phyloP scores from a whole-genome alignment of 1,140 invertebrate genomes.

The Microplitis demolitor region DNA sequence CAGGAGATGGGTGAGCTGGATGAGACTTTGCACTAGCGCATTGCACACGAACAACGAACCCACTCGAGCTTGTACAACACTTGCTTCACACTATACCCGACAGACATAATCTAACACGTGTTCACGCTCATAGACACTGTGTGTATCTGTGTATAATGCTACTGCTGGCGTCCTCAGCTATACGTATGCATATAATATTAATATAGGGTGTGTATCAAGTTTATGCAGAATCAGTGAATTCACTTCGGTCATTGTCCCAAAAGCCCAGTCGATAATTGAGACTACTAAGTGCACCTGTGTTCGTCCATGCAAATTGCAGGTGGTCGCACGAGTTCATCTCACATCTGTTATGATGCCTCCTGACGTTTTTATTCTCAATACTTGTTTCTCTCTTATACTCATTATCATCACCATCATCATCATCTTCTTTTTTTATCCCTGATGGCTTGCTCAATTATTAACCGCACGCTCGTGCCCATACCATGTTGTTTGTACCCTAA shows the following conservation, averaged over 20 bases:
- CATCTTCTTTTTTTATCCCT: background rate
- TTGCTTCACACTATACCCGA: background rate
- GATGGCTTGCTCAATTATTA: constrained; percentile 23
- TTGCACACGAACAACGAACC: background rate
- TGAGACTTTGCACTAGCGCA: background rate
- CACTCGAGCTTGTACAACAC: background rate
- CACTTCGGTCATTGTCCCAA: constrained; percentile 5
- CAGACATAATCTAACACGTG: too few relatives aligned
- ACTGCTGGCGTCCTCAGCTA: too few relatives aligned
- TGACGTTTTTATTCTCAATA: background rate
- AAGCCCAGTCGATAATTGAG: constrained; percentile 14
- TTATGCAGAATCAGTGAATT: too few relatives aligned
- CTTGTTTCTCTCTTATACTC: background rate
- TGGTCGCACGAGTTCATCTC: constrained; percentile 27
- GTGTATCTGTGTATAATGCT: too few relatives aligned
- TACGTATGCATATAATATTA: too few relatives aligned
- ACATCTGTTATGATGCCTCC: constrained; percentile 16
- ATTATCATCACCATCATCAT: background rate
- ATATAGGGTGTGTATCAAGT: background rate
- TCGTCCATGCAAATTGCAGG: constrained; percentile 25
- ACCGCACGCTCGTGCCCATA: constrained; percentile 26
- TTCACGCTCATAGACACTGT: too few relatives aligned
- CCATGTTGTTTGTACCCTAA: constrained; percentile 5
- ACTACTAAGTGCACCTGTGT: constrained; percentile 25
- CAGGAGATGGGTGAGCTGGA: background rate